Conservation (phyloP, 2,888 invertebrate species). For the Cataglyphis altisquamis region DNA sequence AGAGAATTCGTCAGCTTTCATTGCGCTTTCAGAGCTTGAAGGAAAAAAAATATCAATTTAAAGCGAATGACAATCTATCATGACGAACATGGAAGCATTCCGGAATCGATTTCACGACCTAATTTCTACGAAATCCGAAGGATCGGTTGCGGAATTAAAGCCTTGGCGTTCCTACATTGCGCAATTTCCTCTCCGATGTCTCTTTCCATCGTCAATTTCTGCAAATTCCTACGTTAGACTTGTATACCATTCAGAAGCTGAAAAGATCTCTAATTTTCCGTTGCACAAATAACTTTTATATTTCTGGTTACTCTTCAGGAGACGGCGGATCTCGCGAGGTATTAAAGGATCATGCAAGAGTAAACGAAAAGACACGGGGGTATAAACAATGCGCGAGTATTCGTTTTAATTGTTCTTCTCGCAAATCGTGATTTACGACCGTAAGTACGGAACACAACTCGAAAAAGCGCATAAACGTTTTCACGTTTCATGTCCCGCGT, state of each 20-base stretch:
- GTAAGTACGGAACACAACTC: constrained; percentile 26
- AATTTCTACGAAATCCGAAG: constrained; percentile 25
- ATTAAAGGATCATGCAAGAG: constrained; percentile 34
- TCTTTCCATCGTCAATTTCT: constrained; percentile 20
- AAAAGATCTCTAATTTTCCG: constrained; percentile 33
- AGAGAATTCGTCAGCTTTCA: neutral
- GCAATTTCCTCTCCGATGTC: constrained; percentile 27
- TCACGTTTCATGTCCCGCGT: constrained; percentile 26
- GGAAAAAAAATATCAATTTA: neutral
- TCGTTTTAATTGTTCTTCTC: constrained; percentile 44
- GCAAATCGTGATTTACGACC: constrained; percentile 41
- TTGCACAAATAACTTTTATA: constrained; percentile 16
- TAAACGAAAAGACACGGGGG: constrained; percentile 39
- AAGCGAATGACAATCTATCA: neutral
- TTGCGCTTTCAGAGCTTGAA: neutral
- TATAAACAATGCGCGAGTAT: constrained; percentile 39
- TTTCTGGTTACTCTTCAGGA: constrained; percentile 28
- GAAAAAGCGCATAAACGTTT: constrained; percentile 30
- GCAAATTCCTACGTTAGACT: constrained; percentile 2
- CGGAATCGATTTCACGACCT: constrained; percentile 29
- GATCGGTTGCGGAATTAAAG: constrained; percentile 28
- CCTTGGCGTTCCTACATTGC: constrained; percentile 21
- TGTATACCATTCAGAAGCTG: neutral
- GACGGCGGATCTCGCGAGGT: constrained; percentile 20
- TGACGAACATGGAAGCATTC: neutral